Conservation (phyloP, 2,797 vertebrate species). For the Emys orbicularis region DNA sequence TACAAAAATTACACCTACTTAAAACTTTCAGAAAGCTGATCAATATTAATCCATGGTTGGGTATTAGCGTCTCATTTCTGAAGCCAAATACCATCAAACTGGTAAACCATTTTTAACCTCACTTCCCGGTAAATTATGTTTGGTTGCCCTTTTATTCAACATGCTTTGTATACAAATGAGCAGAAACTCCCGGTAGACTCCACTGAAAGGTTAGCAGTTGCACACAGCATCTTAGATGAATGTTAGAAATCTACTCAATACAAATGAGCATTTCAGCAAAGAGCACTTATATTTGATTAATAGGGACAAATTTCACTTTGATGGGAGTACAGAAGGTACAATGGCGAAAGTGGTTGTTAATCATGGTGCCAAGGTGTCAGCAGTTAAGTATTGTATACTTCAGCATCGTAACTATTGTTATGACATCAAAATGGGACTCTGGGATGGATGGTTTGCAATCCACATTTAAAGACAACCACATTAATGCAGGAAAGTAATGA, state of each 20-base stretch:
- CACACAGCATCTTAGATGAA: conserved; percentile 66
- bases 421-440: conserved; percentile 63
- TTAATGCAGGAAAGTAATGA: conserved; percentile 51
- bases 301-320: conserved; percentile 69
- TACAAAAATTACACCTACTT: background rate
- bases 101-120: conserved; percentile 64
- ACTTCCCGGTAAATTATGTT: conserved; percentile 59
- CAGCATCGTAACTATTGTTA: background rate
- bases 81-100: conserved; percentile 51
- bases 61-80: conserved; percentile 67
- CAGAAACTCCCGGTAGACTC: conserved; percentile 65
- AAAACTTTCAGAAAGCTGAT: conserved; percentile 1
- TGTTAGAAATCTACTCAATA: conserved; percentile 1
- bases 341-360: conserved; percentile 58
- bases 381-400: background rate
- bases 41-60: conserved; percentile 59
- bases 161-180: conserved; percentile 61
- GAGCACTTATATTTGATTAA: conserved; percentile 73
- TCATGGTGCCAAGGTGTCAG: conserved; percentile 12
- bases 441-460: conserved; percentile 63
- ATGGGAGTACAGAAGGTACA: conserved; percentile 31
- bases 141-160: conserved; percentile 64
- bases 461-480: conserved; percentile 55
- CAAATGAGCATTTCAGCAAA: conserved; percentile 35
- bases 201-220: conserved; percentile 75